Conservation (phyloP, 1,140 invertebrate species). For the Camponotus pennsylvanicus region DNA sequence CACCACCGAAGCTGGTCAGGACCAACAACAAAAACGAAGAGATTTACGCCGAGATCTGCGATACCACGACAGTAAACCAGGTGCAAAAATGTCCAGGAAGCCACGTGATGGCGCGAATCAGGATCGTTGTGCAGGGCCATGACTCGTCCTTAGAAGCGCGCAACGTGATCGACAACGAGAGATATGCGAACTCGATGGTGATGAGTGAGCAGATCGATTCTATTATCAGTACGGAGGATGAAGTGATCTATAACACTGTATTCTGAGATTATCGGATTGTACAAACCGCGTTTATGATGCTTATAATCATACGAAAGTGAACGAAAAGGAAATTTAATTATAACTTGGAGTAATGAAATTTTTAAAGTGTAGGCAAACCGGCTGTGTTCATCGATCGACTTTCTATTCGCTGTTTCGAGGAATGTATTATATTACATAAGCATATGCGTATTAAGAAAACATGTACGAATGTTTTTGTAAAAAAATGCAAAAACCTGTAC, state of each 20-base stretch:
- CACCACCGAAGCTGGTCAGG: slow-evolving; percentile 70
- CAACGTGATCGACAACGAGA: slow-evolving; percentile 65
- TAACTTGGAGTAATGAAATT: slow-evolving; percentile 60
- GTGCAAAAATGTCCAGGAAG: slow-evolving; percentile 79
- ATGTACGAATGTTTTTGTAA: slow-evolving; percentile 52
- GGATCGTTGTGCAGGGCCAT: slow-evolving; percentile 82
- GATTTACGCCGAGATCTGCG: slow-evolving; percentile 85
- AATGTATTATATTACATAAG: slow-evolving; percentile 69
- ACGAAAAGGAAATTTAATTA: slow-evolving; percentile 6
- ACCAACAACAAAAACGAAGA: slow-evolving; percentile 79
- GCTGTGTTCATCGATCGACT: slow-evolving; percentile 69
- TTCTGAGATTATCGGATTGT: slow-evolving; percentile 74
- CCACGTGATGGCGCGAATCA: slow-evolving; percentile 84
- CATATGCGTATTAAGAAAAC: not conserved
- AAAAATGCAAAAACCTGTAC: slow-evolving; percentile 62
- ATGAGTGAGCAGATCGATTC: slow-evolving; percentile 80
- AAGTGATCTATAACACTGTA: slow-evolving; percentile 84
- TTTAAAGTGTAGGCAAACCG: slow-evolving; percentile 56
- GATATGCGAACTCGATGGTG: slow-evolving; percentile 82
- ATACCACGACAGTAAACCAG: slow-evolving; percentile 71
- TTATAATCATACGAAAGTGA: not conserved
- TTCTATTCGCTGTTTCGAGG: slow-evolving; percentile 39
- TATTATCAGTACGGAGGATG: slow-evolving; percentile 81
- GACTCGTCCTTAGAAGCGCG: slow-evolving; percentile 52
- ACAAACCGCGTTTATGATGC: not conserved